These are phyloP conservation scores for Hyalella azteca DNA, from an alignment of 2,888 invertebrate genomes.

Conservation along the genomic window DNA sequence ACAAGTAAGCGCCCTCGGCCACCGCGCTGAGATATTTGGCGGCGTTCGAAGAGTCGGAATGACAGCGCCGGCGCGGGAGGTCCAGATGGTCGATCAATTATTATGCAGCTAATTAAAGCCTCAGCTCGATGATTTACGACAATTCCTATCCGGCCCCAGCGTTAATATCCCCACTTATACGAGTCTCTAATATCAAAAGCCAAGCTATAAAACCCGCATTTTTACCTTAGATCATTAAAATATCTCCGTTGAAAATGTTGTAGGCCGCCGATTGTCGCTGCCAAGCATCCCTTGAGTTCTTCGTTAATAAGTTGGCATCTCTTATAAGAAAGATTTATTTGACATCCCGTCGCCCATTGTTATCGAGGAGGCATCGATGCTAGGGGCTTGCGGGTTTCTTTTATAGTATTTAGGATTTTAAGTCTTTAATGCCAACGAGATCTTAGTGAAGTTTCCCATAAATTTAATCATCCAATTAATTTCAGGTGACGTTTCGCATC, in stretches of 20 bases:
- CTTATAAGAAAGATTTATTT: background rate
- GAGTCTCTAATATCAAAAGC: conserved; percentile 8
- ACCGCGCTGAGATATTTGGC: no score
- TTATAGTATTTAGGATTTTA: no score
- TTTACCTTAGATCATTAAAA: background rate
- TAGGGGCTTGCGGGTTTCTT: no score
- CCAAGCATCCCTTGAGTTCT: background rate
- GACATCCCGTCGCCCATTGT: background rate
- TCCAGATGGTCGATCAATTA: background rate
- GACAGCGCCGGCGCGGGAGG: background rate
- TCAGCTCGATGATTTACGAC: conserved; percentile 18
- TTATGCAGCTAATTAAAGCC: conserved; percentile 7
- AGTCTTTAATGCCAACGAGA: no score
- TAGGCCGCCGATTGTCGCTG: background rate
- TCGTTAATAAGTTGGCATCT: background rate
- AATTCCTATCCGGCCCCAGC: background rate
- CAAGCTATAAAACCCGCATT: conserved; percentile 1
- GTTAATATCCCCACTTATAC: background rate
- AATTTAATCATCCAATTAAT: no score
- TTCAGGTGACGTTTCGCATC: no score
- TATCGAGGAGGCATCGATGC: no score
- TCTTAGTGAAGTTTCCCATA: no score
- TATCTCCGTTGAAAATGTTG: background rate
- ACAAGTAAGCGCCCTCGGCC: no score
- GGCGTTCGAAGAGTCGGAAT: no score